Evolutionary conservation across 2,888 invertebrate genomes (phyloP), one percentile per base, ranked within the genome.

Genomic region (Agapostemon virescens): DNA sequence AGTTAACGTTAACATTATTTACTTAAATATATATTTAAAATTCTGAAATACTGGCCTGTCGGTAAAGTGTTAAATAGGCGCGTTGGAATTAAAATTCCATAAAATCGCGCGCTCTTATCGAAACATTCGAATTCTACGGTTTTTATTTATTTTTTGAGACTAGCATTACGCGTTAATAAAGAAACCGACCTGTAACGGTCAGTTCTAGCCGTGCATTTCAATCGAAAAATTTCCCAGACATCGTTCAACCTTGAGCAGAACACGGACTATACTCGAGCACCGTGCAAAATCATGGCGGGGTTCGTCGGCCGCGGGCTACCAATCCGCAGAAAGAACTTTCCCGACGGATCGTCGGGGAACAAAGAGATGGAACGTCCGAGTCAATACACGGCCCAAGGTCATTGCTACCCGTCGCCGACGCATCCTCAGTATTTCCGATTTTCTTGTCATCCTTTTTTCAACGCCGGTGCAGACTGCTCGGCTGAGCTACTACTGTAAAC

Each of bases 301-400:
- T 81, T 69, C 81, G 79, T 61, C 66, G 75, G 69, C 69, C 73
- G 58, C 45, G 55, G 38, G 69, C 58, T 71, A 52, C 70, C 74
- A 79, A 76, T 66, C 77, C 64, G 38, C 58, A 70, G 77, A 82
- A 81, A 81, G 79, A 79, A 82, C 77, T 85, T 86, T 79, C 83
- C 81, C 85, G 85, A 85, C 84, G 86, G 83, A 83, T 72, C 64
- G 80, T 80, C 69, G 79, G 66, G n/a, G 85, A 85, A 86, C 86
- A 86, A 86, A 86, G 86, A 80, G 82, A 81, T 71, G 81, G 85
- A 77, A 82, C 77, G 79, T 75, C 63, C 79, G 86, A 87, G 86
- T 87, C 86, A 85, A 87, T 86, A 87, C 76, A 84, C 86, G 77
- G 69, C 71, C 79, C 86, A 87, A 86, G 86, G 86, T 86, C 86